Percentiles rank a stretch among this genome's conserved stretches.
phyloP scores from a whole-genome alignment of 2,888 invertebrate genomes.

The Piscicola geometra region DNA sequence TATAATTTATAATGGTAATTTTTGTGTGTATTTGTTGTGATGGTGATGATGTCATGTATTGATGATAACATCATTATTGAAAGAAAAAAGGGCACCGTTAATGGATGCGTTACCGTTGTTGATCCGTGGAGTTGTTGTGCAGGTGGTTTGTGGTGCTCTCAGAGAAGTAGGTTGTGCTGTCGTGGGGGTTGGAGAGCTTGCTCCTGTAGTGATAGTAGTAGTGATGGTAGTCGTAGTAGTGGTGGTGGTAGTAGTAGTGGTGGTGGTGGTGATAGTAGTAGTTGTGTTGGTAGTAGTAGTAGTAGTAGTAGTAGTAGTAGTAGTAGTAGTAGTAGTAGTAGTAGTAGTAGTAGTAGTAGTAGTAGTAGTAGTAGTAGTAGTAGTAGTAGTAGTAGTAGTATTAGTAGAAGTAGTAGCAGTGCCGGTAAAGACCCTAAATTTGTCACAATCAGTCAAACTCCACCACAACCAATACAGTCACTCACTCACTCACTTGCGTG shows the following conservation, averaged over 20 bases:
- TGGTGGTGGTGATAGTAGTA: neutral
- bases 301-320: slow-evolving; percentile 1
- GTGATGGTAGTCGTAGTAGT: too few species aligned
- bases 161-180: slow-evolving; percentile 43
- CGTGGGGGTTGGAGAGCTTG: slow-evolving; percentile 46
- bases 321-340: neutral
- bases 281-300: too few species aligned
- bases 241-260: neutral
- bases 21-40: too few species aligned
- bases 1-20: too few species aligned
- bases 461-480: slow-evolving; percentile 41
- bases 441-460: slow-evolving; percentile 44
- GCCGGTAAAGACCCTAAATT: neutral
- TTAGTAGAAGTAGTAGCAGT: neutral
- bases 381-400: neutral
- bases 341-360: neutral
- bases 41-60: too few species aligned
- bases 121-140: neutral
- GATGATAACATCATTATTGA: too few species aligned
- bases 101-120: slow-evolving; percentile 5
- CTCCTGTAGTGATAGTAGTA: too few species aligned
- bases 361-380: neutral
- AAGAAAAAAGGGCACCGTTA: too few species aligned
- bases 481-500: slow-evolving; percentile 44
- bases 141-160: neutral